Evolutionary conservation across 2,113 vertebrate species (phyloP).

Genomic region (Trogon surrucura): DNA sequence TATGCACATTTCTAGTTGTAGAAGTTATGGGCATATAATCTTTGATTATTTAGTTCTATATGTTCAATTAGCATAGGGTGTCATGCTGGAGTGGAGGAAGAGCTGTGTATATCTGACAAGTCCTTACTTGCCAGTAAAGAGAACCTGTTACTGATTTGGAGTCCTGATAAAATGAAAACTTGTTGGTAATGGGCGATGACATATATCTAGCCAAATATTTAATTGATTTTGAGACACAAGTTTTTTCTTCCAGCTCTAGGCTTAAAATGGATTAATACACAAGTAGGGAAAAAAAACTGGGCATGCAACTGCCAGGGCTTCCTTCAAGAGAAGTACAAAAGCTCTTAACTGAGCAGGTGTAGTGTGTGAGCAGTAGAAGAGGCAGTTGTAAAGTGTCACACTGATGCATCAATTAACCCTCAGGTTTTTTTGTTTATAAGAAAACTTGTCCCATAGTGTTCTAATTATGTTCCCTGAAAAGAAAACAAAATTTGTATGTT

Average conservation of each 20-base stretch:
- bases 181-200: neutral
- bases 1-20: neutral
- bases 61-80: neutral
- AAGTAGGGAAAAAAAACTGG: neutral
- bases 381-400: neutral
- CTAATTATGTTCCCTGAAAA: neutral
- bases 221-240: neutral
- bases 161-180: neutral
- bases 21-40: neutral
- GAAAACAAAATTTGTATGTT: neutral
- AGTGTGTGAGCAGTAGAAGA: neutral
- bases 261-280: neutral
- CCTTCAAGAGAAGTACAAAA: neutral
- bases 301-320: neutral
- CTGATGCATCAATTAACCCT: neutral
- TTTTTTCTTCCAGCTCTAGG: neutral
- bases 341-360: neutral
- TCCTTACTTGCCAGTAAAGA: neutral
- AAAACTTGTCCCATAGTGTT: neutral
- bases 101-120: neutral
- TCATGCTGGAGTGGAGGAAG: neutral
- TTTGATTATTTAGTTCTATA: neutral
- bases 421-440: neutral
- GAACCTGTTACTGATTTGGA: neutral
- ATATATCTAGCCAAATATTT: neutral